phyloP scores from a whole-genome alignment of 2,888 invertebrate species.

The Drosophila recens region DNA sequence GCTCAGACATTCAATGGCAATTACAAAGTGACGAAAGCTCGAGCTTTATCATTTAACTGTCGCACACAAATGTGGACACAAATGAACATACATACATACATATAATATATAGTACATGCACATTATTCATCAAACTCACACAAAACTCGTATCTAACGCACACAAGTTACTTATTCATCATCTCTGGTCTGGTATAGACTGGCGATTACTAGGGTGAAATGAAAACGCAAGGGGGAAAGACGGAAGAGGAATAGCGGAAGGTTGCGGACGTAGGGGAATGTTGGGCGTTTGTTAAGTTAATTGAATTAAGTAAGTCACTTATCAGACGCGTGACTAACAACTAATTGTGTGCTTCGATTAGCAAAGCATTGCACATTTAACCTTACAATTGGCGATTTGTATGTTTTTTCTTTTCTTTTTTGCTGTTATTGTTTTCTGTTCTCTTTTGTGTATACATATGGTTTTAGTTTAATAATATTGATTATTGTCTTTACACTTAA shows the following conservation, averaged over 20 bases:
- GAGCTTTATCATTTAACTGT: conserved; percentile 38
- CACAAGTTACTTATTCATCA: conserved; percentile 62
- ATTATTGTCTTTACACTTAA: conserved; percentile 37
- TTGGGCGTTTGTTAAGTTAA: conserved; percentile 56
- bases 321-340: conserved; percentile 77
- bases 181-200: conserved; percentile 39
- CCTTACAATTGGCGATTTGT: conserved; percentile 70
- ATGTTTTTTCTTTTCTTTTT: conserved; percentile 25
- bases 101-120: conserved; percentile 23
- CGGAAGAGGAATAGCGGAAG: background rate
- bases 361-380: conserved; percentile 59
- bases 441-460: conserved; percentile 36
- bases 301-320: conserved; percentile 77
- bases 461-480: conserved; percentile 29
- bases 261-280: background rate
- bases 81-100: conserved; percentile 9
- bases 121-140: conserved; percentile 57
- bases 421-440: conserved; percentile 23
- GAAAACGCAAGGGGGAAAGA: background rate
- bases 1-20: conserved; percentile 45
- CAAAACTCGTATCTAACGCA: conserved; percentile 37
- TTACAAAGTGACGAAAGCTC: conserved; percentile 52
- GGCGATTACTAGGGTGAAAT: conserved; percentile 21
- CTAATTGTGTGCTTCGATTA: conserved; percentile 73
- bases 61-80: conserved; percentile 10